Percentiles rank a stretch among this genome's conserved stretches.
Conservation (phyloP, 2,888 invertebrate species). For the Stenodera caucasica region DNA sequence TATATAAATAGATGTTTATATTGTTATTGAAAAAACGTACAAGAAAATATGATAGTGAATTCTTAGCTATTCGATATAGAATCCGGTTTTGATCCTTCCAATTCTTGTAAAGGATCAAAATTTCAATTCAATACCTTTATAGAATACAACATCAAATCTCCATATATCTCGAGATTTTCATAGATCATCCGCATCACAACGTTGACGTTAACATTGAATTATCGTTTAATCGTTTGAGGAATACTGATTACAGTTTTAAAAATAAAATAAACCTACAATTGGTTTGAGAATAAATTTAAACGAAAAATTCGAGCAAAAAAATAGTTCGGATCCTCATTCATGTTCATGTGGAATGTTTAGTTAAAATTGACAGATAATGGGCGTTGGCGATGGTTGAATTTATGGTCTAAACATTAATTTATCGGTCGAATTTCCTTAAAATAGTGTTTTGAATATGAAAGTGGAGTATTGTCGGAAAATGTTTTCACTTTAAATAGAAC, state of each 20-base stretch:
- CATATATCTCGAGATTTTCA: too few species aligned
- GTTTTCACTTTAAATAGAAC: neutral
- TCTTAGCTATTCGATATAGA: neutral
- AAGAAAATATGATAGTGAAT: neutral
- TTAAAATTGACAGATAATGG: neutral
- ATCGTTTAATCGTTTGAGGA: too few species aligned
- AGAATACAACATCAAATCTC: neutral
- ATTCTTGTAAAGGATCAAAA: neutral
- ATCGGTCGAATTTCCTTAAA: neutral
- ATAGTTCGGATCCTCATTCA: neutral
- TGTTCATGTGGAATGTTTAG: neutral
- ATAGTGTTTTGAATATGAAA: neutral
- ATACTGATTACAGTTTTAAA: too few species aligned
- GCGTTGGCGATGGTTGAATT: conserved; percentile 3
- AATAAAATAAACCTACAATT: neutral
- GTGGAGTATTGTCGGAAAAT: conserved; percentile 4
- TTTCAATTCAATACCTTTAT: neutral
- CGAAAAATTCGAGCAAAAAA: neutral
- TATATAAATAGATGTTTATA: neutral
- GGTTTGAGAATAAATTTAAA: neutral
- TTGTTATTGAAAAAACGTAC: too few species aligned
- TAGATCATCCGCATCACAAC: too few species aligned
- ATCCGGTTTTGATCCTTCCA: neutral
- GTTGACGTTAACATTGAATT: too few species aligned
- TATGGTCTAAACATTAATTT: conserved; percentile 1